Percentiles rank a stretch among this genome's conserved stretches.
Conservation (phyloP, 2,113 vertebrate genomes). For the Chunga burmeisteri region DNA sequence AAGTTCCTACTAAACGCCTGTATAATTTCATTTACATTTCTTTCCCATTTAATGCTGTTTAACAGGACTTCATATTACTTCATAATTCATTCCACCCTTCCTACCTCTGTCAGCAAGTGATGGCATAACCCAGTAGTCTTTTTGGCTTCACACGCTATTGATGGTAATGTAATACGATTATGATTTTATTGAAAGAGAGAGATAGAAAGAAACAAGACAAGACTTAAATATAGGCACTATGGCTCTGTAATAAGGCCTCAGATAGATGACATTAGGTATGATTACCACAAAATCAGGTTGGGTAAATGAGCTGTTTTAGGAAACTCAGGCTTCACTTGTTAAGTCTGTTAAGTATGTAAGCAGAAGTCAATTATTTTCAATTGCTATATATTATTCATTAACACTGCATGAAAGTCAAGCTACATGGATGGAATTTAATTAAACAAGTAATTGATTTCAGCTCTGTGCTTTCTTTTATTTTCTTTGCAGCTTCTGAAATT, state of each 20-base stretch:
- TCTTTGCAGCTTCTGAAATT: background rate
- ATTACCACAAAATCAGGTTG: background rate
- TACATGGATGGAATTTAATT: background rate
- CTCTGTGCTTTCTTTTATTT: background rate
- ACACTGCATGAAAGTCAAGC: background rate
- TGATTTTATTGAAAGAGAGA: background rate
- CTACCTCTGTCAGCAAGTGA: background rate
- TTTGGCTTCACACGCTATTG: background rate
- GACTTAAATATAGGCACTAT: background rate
- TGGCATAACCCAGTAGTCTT: background rate
- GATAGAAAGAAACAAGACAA: background rate
- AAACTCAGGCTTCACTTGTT: background rate
- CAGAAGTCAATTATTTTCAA: constrained; percentile 8
- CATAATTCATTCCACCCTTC: background rate
- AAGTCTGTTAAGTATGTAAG: background rate
- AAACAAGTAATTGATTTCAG: background rate
- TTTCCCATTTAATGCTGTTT: background rate
- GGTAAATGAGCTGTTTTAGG: background rate
- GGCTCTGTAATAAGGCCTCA: background rate
- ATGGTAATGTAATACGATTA: background rate
- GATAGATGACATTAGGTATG: background rate
- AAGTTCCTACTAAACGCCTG: background rate
- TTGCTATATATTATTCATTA: constrained; percentile 21
- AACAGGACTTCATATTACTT: background rate
- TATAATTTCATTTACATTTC: background rate